Evolutionary conservation across 2,797 vertebrate species (phyloP).

Genomic region (Chaetodon trifasciatus): DNA sequence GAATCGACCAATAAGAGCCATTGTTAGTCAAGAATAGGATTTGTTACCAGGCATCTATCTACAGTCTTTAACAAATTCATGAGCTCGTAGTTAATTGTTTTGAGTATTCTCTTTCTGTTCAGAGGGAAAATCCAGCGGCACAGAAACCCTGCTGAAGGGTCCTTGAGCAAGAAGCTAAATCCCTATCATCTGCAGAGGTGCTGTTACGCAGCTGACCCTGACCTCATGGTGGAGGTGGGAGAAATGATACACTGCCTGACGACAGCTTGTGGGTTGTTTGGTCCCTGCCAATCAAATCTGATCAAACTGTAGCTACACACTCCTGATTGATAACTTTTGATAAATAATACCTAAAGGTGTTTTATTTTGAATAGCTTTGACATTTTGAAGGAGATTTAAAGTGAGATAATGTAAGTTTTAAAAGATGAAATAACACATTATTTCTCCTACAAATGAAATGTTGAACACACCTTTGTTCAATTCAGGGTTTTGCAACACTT

Average conservation of each 20-base stretch:
- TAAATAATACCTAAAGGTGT: neutral
- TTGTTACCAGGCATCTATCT: constrained; percentile 65
- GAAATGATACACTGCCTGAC: neutral
- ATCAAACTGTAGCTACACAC: neutral
- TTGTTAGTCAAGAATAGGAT: constrained; percentile 55
- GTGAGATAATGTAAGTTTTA: neutral
- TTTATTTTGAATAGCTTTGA: too few relatives aligned
- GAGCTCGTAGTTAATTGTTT: constrained; percentile 30
- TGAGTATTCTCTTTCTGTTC: constrained; percentile 29
- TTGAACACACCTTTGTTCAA: neutral
- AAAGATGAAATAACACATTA: neutral
- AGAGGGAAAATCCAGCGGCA: constrained; percentile 17
- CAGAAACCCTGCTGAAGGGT: constrained; percentile 7
- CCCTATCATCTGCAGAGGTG: neutral
- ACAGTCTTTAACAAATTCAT: constrained; percentile 57
- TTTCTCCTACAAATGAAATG: too few relatives aligned
- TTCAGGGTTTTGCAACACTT: neutral
- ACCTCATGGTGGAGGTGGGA: neutral
- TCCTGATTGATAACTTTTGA: neutral
- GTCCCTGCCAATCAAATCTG: neutral
- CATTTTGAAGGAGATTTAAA: neutral
- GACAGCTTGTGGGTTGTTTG: neutral
- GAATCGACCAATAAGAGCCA: constrained; percentile 48
- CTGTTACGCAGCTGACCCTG: neutral
- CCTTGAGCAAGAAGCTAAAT: neutral